Evolutionary conservation across 2,797 vertebrate genomes (phyloP), one percentile per base, ranked within the genome.

Genomic region (Spinibarbus caldwelli): DNA sequence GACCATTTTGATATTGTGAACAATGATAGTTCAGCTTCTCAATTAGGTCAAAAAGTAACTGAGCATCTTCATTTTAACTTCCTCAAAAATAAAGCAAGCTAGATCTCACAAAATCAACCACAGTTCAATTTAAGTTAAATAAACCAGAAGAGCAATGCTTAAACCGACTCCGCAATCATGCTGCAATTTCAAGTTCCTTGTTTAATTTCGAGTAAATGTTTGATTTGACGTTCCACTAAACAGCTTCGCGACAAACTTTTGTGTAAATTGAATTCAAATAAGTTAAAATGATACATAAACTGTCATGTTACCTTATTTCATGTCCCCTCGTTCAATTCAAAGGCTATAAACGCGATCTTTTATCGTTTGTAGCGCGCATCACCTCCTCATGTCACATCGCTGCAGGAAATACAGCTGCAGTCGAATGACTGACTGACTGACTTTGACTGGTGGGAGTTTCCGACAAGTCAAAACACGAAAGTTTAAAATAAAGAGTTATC

Each of bases 241-340:
- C 11, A 45, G 17, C 68, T 9, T 73, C 19, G 17, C 11, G 2
- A n/a, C 36, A n/a, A 41, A 59, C 8, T 4, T 15, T 6, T 21
- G 8, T 29, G 2, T 15, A 45, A 59, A 59, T n/a, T 12, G 7
- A 41, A 31, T 23, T 14, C 1, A 57, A 2, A 0, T n/a, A 3
- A 17, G 26, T 64, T 54, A 0, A 77, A 83, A 12, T 12, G 8
- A 11, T 26, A n/a, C 21, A 67, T 52, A 68, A 43, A 54, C 3
- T 5, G 15, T 77, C n/a, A 15, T 34, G n/a, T 34, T 90, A 95
- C 94, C 94, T 94, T 41, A 43, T 41, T 86, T 87, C 15, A 43
- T 86, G 83, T 82, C 88, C 68, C 71, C 17, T n/a, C 1, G 31
- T 5, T 41, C 29, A 49, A 76, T 12, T 21, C 0, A 75, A 67